phyloP scores from a whole-genome alignment of 2,888 invertebrate species.

The Taphrorychus bicolor region DNA sequence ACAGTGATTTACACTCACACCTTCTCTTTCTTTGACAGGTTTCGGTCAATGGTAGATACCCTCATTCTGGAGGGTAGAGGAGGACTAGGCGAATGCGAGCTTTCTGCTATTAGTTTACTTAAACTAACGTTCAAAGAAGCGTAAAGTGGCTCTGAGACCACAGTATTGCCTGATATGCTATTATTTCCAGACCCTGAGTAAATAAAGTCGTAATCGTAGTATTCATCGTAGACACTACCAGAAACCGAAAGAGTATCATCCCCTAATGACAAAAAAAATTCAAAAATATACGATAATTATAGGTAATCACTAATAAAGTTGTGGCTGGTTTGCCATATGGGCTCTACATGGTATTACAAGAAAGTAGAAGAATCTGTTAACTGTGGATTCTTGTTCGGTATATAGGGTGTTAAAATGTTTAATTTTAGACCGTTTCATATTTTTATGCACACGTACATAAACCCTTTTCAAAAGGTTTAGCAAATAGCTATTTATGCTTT shows the following conservation, averaged over 20 bases:
- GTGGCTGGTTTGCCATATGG: neutral
- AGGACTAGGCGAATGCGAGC: slow-evolving; percentile 63
- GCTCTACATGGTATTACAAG: neutral
- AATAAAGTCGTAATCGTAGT: slow-evolving; percentile 81
- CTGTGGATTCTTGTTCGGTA: no score
- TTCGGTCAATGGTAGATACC: slow-evolving; percentile 63
- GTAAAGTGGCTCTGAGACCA: slow-evolving; percentile 71
- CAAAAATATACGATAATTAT: no score
- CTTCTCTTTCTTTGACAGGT: slow-evolving; percentile 48
- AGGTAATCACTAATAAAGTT: no score
- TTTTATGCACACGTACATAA: no score
- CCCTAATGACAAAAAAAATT: slow-evolving; percentile 38
- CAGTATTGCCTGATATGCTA: slow-evolving; percentile 54
- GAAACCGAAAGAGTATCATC: slow-evolving; percentile 67
- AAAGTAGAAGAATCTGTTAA: neutral
- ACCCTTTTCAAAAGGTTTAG: no score
- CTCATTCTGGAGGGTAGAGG: slow-evolving; percentile 68
- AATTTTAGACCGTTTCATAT: no score
- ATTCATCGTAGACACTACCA: slow-evolving; percentile 75
- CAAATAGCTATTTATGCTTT: no score
- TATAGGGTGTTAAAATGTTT: no score
- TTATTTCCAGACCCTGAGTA: slow-evolving; percentile 69
- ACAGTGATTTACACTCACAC: slow-evolving; percentile 27
- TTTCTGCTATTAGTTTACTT: slow-evolving; percentile 54
- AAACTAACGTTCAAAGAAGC: slow-evolving; percentile 68